A percentile compares a stretch with the other conserved stretches of the same genome.
phyloP scores from a whole-genome alignment of 2,113 vertebrate species.

The Nymphicus hollandicus region DNA sequence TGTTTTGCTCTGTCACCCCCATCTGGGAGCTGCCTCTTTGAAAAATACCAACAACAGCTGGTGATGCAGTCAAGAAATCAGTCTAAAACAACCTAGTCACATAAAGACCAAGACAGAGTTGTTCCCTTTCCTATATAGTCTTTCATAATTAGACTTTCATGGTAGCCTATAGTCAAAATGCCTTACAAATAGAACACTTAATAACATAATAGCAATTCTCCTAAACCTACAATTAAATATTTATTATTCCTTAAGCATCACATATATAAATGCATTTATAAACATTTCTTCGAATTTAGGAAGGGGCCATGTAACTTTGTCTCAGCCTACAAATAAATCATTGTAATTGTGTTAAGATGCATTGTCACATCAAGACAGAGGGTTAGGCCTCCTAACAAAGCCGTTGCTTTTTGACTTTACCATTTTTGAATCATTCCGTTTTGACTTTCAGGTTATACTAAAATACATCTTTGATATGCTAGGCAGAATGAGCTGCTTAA shows the following conservation, averaged over 20 bases:
- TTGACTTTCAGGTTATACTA: slow-evolving; percentile 53
- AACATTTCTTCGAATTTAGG: background rate
- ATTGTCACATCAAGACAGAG: background rate
- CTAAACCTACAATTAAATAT: background rate
- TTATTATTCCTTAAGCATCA: slow-evolving; percentile 26
- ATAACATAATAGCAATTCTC: background rate
- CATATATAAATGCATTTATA: background rate
- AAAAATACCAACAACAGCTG: too few relatives aligned
- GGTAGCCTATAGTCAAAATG: too few relatives aligned
- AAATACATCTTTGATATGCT: slow-evolving; percentile 44
- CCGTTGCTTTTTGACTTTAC: slow-evolving; percentile 28
- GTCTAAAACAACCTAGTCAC: too few relatives aligned
- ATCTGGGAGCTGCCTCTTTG: too few relatives aligned
- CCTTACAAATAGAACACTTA: background rate
- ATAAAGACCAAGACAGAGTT: too few relatives aligned
- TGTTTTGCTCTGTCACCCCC: too few relatives aligned
- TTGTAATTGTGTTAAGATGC: slow-evolving; percentile 37
- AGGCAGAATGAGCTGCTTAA: slow-evolving; percentile 27
- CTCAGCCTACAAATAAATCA: slow-evolving; percentile 34
- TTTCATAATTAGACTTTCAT: too few relatives aligned
- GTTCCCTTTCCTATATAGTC: too few relatives aligned
- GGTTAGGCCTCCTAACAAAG: slow-evolving; percentile 23
- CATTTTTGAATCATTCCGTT: slow-evolving; percentile 57
- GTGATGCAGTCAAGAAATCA: too few relatives aligned
- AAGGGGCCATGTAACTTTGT: background rate